Percentiles rank a stretch among this genome's conserved stretches.
These are phyloP conservation scores for Sinodicranocentrus sp. DNA, from an alignment of 2,888 invertebrate species.

Conservation along the genomic window DNA sequence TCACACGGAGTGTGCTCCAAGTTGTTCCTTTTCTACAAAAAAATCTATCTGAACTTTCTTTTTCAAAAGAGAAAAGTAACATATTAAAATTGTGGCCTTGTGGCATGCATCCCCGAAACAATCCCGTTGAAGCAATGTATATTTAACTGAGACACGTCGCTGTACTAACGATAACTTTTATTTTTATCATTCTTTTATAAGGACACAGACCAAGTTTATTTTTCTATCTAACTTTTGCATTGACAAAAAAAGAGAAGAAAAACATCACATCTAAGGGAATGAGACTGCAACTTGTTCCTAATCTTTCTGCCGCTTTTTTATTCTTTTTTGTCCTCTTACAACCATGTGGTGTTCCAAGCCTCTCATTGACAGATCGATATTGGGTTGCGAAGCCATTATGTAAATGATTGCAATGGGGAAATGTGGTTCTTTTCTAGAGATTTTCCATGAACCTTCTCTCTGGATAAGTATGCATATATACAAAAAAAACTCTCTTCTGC, in stretches of 20 bases:
- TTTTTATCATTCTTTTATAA: conserved; percentile 27
- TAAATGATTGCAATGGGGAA: conserved; percentile 77
- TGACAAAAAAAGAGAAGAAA: conserved; percentile 8
- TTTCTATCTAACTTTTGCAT: conserved; percentile 12
- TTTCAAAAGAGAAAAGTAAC: no score
- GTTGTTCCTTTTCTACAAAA: no score
- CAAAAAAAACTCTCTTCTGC: conserved; percentile 22
- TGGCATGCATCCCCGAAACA: no score
- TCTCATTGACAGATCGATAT: conserved; percentile 71
- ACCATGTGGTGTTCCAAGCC: conserved; percentile 49
- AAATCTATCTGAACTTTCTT: no score
- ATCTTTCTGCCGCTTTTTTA: conserved; percentile 34
- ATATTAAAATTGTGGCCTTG: no score
- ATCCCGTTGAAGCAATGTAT: no score
- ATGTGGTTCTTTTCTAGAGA: conserved; percentile 59
- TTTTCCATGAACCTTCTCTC: conserved; percentile 25
- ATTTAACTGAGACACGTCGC: conserved; percentile 3
- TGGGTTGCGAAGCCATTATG: conserved; percentile 77
- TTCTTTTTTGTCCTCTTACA: conserved; percentile 14
- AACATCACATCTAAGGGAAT: conserved; percentile 10
- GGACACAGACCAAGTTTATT: conserved; percentile 7
- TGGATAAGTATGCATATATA: neutral
- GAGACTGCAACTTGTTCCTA: conserved; percentile 40
- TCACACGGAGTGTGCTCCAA: no score
- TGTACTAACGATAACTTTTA: neutral